Evolutionary conservation across 1,140 invertebrate genomes (phyloP), one percentile per base, ranked within the genome.

Genomic region (Drosophila eugracilis): DNA sequence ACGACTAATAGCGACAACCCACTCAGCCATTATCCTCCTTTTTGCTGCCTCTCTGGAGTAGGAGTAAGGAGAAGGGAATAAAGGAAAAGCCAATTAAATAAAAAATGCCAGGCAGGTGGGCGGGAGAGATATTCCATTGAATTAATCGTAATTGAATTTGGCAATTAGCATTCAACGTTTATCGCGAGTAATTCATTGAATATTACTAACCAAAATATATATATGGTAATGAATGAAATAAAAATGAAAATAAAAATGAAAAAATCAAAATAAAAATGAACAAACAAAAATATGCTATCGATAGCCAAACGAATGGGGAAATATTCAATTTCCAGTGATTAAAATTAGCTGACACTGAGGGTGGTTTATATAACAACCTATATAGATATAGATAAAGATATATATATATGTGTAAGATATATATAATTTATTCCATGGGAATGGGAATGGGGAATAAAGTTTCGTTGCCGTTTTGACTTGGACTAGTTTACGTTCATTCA

Each of bases 91-190:
- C 41, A 47, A 71, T 71, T 47, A 69, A 70, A 71, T 26, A 30
- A 32, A 32, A 70, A 69, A 69, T 37, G 12, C 10, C 28, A 15
- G 17, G 28, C 37, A 72, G 54, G 67, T 72, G 52, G 14, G 48
- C 30, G 24, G 34, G 45, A 28, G 22, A 57, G 45, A 28, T 30
- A 57, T 71, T 58, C 34, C 30, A 14, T 58, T 32, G 30, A 59
- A 72, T 45, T 62, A 42, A 47, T 24, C 55, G 55, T 73, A 74
- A 74, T 63, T 74, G 57, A 62, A 74, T 74, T 74, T 48, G 49
- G 48, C 70, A 74, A 63, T 74, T 74, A 73, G 69, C 45, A 72
- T 72, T 72, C 55, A 44, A 60, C 55, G 44, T 21, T 72, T 73
- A 59, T 73, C 69, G 34, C 14, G 21, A 28, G 50, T 59, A 72